Evolutionary conservation across 2,888 invertebrate genomes (phyloP), one percentile per base, ranked within the genome.

Genomic region (Lobophora halterata): DNA sequence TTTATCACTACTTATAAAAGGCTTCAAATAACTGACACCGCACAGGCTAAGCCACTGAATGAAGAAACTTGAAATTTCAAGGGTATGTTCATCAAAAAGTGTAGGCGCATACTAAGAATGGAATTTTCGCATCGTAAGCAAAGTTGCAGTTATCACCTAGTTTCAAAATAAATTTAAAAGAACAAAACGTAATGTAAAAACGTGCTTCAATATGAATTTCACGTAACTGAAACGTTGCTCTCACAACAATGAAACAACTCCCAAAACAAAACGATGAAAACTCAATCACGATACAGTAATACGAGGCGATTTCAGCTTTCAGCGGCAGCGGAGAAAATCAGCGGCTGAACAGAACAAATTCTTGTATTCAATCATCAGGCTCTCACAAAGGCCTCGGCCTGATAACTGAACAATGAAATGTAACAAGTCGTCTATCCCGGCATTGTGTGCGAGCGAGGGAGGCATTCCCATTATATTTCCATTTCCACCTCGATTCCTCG

Each of bases 361-460:
- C 82, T 76, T 73, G 76, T 83, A 86, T 85, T 87, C 87, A 87
- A 87, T 87, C 87, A 87, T 87, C 86, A 61, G 67, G 73, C 71
- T 66, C 71, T 68, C 80, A 86, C 86, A 86, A 87, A 85, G 71
- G 86, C 82, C 82, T 70, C 61, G 65, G 74, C 61, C 83, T 86
- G 87, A 87, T 87, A 87, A 82, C 86, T 82, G 86, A 85, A 87
- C 87, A 87, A 86, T 87, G 87, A 85, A 86, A 86, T 83, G 87
- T 86, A 86, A 86, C 86, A 82, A 87, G 86, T 85, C 86, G 85
- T 85, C 81, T 79, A 79, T 82, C 76, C n/a, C 79, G 68, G 76
- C 82, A 87, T 87, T 87, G 87, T 86, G 71, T 68, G 74, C 63
- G 27, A 29, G 56, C 58, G 58, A 46, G 52, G 61, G 71, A 65